These are phyloP conservation scores for Sebastes trivittatus DNA, from an alignment of 2,797 vertebrate species.

Conservation along the genomic window DNA sequence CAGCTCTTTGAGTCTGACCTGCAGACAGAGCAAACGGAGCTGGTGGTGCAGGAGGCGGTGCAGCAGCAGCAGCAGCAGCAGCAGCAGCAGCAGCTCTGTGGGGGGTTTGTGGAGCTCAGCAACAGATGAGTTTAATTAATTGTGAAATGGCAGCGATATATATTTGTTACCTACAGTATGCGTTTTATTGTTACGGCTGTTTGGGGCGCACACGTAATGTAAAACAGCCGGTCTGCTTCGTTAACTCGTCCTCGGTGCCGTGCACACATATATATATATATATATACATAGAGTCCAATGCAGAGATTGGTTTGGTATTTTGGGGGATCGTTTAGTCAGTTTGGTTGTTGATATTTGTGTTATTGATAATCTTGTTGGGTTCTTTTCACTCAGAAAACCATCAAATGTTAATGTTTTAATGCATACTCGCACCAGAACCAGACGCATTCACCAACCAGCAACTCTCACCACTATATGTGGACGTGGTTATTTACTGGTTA, in stretches of 20 bases:
- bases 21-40: not conserved
- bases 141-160: not conserved
- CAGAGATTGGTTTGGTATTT: not conserved
- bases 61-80: no score
- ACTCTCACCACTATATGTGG: not conserved
- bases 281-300: no score
- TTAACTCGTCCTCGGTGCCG: not conserved
- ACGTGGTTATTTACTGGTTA: not conserved
- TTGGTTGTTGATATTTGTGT: not conserved
- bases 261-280: not conserved
- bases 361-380: not conserved
- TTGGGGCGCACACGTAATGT: not conserved
- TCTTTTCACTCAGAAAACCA: not conserved
- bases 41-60: not conserved
- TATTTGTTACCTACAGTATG: not conserved
- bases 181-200: not conserved
- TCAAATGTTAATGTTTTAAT: no score
- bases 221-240: not conserved
- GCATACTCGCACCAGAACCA: not conserved
- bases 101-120: not conserved
- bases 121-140: not conserved
- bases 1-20: not conserved
- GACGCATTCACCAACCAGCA: fast-evolving
- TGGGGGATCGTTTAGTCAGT: not conserved
- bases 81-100: not conserved